Conservation (phyloP, 1,140 invertebrate genomes). For the Charaxes varanes region DNA sequence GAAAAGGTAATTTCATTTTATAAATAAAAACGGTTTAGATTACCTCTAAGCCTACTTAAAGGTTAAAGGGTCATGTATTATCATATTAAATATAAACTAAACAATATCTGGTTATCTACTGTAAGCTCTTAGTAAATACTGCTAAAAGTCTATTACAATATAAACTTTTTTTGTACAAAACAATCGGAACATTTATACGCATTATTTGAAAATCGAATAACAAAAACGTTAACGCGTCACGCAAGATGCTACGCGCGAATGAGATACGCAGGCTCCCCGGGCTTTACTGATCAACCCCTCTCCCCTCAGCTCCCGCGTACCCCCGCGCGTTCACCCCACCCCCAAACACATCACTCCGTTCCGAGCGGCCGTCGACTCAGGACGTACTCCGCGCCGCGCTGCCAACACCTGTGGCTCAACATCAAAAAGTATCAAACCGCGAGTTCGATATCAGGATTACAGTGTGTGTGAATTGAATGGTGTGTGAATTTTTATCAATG, state of each 20-base stretch:
- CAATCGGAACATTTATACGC: too few species aligned
- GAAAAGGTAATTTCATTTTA: too few species aligned
- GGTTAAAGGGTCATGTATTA: too few species aligned
- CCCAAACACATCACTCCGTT: conserved; percentile 28
- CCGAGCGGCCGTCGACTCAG: conserved; percentile 24
- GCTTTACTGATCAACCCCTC: conserved; percentile 33
- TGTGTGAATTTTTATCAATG: conserved; percentile 30
- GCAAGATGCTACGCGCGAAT: conserved; percentile 28
- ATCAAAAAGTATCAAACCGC: conserved; percentile 5
- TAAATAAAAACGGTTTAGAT: too few species aligned
- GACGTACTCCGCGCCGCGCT: conserved; percentile 19
- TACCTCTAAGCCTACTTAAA: too few species aligned
- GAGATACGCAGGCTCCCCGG: conserved; percentile 37
- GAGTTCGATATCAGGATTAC: conserved; percentile 35
- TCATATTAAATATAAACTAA: too few species aligned
- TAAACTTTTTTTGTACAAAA: too few species aligned
- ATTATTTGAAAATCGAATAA: conserved; percentile 12
- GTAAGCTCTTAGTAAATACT: too few species aligned
- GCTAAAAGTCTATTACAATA: too few species aligned
- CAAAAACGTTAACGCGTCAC: conserved; percentile 21
- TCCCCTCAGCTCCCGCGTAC: conserved; percentile 13
- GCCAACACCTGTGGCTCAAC: conserved; percentile 38
- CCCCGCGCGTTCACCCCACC: conserved; percentile 22
- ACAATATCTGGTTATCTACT: too few species aligned
- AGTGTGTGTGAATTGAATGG: conserved; percentile 34